Percentiles rank a stretch among this genome's conserved stretches.
Evolutionary conservation across 2,113 vertebrate species (phyloP).

Genomic region (Phaethornis superciliosus): DNA sequence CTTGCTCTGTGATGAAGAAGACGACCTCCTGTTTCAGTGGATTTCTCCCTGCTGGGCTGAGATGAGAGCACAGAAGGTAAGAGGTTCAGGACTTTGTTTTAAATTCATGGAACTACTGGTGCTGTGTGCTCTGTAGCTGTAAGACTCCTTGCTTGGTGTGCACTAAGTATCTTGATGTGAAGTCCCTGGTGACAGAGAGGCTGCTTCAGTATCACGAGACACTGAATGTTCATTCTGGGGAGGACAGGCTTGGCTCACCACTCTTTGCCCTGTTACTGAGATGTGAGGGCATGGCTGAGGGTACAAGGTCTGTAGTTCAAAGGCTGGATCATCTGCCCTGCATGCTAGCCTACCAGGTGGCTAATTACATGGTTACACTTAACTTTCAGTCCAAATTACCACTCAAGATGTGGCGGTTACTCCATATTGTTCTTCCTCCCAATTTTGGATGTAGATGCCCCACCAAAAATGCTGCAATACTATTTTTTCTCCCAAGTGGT

Average conservation of each 20-base stretch:
- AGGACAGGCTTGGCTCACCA: not conserved
- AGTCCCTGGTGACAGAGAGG: not conserved
- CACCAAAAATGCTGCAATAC: not conserved
- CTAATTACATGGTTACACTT: rapidly evolving
- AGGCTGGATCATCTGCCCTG: not conserved
- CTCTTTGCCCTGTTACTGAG: not conserved
- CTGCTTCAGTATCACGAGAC: not conserved
- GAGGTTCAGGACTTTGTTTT: not conserved
- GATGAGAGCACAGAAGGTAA: not conserved
- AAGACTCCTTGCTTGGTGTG: not conserved
- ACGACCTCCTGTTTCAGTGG: not conserved
- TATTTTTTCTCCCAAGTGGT: not conserved
- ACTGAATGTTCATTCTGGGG: not conserved
- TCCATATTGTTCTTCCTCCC: not conserved
- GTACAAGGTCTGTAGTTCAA: not conserved
- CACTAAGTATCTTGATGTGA: not conserved
- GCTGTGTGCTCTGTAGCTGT: not conserved
- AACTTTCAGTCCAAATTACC: not conserved
- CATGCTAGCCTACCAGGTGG: not conserved
- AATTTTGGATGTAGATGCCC: not conserved
- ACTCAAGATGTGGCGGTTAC: not conserved
- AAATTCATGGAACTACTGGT: not conserved
- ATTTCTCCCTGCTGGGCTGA: not conserved
- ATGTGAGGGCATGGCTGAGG: not conserved
- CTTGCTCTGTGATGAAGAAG: not conserved